Evolutionary conservation across 2,113 vertebrate species (phyloP), one percentile per base, ranked within the genome.

Genomic region (Fregata magnificens): DNA sequence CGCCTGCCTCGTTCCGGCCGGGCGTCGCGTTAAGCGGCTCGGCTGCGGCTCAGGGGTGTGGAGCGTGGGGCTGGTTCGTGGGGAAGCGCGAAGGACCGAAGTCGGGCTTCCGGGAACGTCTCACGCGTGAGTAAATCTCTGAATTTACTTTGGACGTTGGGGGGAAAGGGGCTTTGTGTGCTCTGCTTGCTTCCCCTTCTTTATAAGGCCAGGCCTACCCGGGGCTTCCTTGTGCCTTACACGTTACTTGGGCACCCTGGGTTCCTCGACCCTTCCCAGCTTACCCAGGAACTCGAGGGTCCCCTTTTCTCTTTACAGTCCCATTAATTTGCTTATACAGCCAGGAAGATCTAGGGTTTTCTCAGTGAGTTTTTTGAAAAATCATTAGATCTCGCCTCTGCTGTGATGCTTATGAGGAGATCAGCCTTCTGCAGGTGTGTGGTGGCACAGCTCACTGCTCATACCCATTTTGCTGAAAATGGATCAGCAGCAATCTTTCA

Each of bases 321-420:
- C 40, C 1, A 1, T 52, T 50, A 25, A 18, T 16, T 73, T n/a
- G 26, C 8, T 28, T 4, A 1, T 8, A 1, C 3, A 18, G 25
- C 25, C 24, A 11, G 34, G 45, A 73, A 47, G 14, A 16, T 67
- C 9, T 7, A 13, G 26, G 11, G 7, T 8, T 55, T 62, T 69
- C 14, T 38, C 6, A 5, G n/a, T 0, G 4, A 32, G 21, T 10
- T 13, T 21, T 70, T 42, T 20, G 42, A 31, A 59, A 59, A 10
- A 7, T 25, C 2, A 1, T 25, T 45, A 3, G 0, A 0, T 45
- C 5, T 18, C 25, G 22, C 22, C 6, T 38, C 4, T 1, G 3
- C 32, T 11, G 21, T 24, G 63, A 7, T 25, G 13, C 2, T 5
- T 52, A 7, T 1, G 4, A 24, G 40, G 4, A 74, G 24, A 31